Evolutionary conservation across 2,113 vertebrate species (phyloP), one percentile per base, ranked within the genome.

Genomic region (Mastomys natalensis): DNA sequence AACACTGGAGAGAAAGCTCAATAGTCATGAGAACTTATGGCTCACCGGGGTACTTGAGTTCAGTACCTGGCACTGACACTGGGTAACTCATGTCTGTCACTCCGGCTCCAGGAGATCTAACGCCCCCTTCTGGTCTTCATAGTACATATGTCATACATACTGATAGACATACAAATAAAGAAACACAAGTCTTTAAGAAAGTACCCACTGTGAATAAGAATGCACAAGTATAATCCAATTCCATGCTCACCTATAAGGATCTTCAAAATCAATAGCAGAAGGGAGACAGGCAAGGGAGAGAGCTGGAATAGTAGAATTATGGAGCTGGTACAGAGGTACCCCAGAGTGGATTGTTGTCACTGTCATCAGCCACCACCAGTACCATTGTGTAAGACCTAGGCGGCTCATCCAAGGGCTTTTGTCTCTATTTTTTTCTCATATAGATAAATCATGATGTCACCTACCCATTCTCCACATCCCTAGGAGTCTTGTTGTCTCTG

Each of bases 341-440:
- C 6, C 15, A 68, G 26, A 55, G 26, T 16, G 55, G 7, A 31
- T 3, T 0, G 0, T 55, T 34, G 3, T 3, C 13, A 34, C 17
- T 1, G 3, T 55, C 86, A 72, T 31, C 8, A 21, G 10, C 80
- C 22, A 17, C 51, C 53, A 34, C n/a, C 19, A 21, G 15, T 16
- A 53, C 22, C 58, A 53, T 21, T 29, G 72, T 19, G 24, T 2
- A 22, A 31, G 24, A 17, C 6, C 17, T 11, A 12, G 13, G 34
- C 11, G 9, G 11, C 10, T n/a, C 37, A 12, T 4, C 15, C 15
- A 31, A 72, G 37, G 0, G 13, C 10, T 13, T 34, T n/a, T 60
- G 13, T 37, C 77, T 55, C 7, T 80, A 0, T 58, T 40, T 48
- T 62, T 53, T 34, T 24, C 40, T 17, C 15, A n/a, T 19, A 0